phyloP scores from a whole-genome alignment of 2,888 invertebrate genomes.

The Muschampia staudingeri region DNA sequence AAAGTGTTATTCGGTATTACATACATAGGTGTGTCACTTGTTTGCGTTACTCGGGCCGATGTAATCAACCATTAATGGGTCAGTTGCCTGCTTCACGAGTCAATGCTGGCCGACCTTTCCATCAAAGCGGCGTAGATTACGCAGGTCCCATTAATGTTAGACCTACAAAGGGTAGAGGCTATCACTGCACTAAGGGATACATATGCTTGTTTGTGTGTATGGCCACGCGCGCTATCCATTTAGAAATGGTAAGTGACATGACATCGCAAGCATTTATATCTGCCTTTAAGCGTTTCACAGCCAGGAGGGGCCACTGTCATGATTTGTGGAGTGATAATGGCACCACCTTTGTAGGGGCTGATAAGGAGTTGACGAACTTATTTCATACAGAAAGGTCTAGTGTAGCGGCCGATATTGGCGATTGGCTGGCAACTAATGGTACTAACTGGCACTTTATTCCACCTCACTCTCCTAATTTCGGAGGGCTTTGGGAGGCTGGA shows the following conservation, averaged over 20 bases:
- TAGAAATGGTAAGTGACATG: conserved; percentile 53
- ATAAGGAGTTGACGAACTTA: conserved; percentile 9
- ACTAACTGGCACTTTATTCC: conserved; percentile 65
- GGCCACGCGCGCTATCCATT: conserved; percentile 54
- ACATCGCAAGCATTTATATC: conserved; percentile 53
- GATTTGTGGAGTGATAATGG: conserved; percentile 46
- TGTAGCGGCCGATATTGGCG: conserved; percentile 2
- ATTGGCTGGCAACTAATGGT: conserved; percentile 12
- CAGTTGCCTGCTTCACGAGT: conserved; percentile 20
- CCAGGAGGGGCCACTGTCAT: conserved; percentile 58
- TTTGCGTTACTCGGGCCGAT: background rate
- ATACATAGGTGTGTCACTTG: conserved; percentile 11
- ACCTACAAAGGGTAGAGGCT: conserved; percentile 56
- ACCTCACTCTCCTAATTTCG: conserved; percentile 61
- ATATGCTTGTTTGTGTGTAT: conserved; percentile 46
- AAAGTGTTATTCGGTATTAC: conserved; percentile 44
- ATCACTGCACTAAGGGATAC: conserved; percentile 23
- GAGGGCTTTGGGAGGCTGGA: conserved; percentile 67
- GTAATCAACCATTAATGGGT: conserved; percentile 17
- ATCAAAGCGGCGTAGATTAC: background rate
- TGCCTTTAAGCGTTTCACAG: conserved; percentile 58
- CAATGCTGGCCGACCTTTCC: background rate
- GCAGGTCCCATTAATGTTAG: conserved; percentile 28
- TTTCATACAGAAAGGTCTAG: conserved; percentile 21
- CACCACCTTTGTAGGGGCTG: conserved; percentile 57